Base-by-base conservation (phyloP, 2,797 vertebrate species). In the Ambastaia sidthimunki region DNA sequence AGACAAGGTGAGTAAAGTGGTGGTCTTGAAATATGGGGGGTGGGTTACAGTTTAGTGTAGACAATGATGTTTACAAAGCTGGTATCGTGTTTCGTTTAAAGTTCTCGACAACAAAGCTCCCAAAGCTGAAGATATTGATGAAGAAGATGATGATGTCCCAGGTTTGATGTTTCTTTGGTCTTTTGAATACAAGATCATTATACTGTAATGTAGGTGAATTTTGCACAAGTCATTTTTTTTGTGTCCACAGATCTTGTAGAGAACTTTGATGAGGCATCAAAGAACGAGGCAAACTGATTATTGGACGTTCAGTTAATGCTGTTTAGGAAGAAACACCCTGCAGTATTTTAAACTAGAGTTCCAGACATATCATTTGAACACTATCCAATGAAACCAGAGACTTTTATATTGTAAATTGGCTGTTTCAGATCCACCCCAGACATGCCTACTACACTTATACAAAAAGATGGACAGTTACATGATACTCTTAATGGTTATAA, bases 121-220 rank as follows among this genome's bases (percentile, higher is more conserved):
- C 82, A 98, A 97, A 91, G 90, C 91, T 87, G 97, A 98, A 92
- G 97, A 98, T 90, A 97, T 97, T 78, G 97, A 99, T 88, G 97
- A 99, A 88, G 96, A 98, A 89, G 97, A 98, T 82, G 97, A 98
- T 34, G 96, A 98, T 77, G 97, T 98, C 91, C 97, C 97, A 92
- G 97, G 97, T 57, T 60, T 75, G 5, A 19, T 2, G 41, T 41
- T 16, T 3, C 4, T 37, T n/a, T n/a, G n/a, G n/a, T n/a, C 2
- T 50, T 34, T 48, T 62, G 25, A 71, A 4, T 16, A 7, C 37
- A 10, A 74, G 31, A 21, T 50, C 16, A 0, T 15, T 57, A 54
- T 10, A 34, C 16, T 13, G 3, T 28, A 21, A 25, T 1, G 31
- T 1, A 1, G 19, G 4, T 31, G 21, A 12, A 19, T 59, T 59